Evolutionary conservation across 2,113 vertebrate species (phyloP).

Genomic region (Turdus rufiventris): DNA sequence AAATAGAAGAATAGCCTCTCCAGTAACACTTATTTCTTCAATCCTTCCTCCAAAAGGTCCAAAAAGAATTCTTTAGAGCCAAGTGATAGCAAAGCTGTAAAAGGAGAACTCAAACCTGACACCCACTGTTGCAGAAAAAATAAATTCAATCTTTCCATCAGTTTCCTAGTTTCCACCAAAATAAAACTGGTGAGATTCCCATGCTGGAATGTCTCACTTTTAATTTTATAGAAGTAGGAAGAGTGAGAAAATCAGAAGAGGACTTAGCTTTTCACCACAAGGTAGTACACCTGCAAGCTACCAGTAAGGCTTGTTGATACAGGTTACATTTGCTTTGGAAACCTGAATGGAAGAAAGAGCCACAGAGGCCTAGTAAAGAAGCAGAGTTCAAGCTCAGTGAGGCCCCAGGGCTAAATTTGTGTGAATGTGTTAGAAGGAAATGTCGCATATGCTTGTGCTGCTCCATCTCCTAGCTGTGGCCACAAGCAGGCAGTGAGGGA

Average conservation of each 20-base stretch:
- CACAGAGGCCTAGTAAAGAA: neutral
- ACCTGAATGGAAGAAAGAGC: neutral
- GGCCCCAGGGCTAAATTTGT: neutral
- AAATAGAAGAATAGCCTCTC: neutral
- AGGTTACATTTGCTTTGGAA: neutral
- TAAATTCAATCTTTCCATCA: neutral
- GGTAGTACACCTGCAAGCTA: neutral
- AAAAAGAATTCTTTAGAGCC: neutral
- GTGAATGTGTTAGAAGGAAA: neutral
- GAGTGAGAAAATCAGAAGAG: neutral
- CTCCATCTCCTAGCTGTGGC: neutral
- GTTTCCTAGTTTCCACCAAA: neutral
- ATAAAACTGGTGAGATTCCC: neutral
- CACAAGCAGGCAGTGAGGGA: neutral
- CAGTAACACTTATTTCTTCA: neutral
- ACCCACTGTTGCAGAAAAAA: neutral
- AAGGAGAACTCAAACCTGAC: neutral
- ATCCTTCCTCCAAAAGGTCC: neutral
- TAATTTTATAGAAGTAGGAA: conserved; percentile 1
- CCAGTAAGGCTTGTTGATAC: neutral
- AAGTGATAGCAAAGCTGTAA: neutral
- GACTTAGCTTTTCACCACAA: neutral
- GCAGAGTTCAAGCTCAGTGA: neutral
- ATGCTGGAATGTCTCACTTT: neutral
- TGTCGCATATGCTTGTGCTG: neutral